A percentile compares a stretch with the other conserved stretches of the same genome.
Evolutionary conservation across 2,113 vertebrate species (phyloP).

Genomic region (Triplophysa siluroides): DNA sequence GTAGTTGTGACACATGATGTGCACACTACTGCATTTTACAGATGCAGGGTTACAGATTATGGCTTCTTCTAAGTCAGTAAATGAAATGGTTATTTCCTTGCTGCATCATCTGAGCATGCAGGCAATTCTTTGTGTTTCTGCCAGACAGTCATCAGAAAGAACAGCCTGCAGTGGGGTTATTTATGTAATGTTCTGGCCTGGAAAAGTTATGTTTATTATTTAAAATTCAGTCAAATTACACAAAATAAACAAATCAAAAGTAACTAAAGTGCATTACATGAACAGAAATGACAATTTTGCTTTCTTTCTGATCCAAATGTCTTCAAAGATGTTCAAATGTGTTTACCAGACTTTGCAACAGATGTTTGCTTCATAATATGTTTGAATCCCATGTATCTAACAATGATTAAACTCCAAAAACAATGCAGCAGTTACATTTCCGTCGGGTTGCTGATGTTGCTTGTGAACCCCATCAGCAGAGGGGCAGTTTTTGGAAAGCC

Average conservation of each 20-base stretch:
- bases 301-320: background rate
- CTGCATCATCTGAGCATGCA: background rate
- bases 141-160: background rate
- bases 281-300: background rate
- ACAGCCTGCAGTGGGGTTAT: background rate
- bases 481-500: slow-evolving; percentile 45
- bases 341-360: background rate
- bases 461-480: background rate
- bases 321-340: background rate
- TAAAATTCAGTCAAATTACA: background rate
- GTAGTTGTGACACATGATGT: slow-evolving; percentile 1
- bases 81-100: slow-evolving; percentile 5
- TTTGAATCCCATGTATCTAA: background rate
- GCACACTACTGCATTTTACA: background rate
- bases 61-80: background rate
- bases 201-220: background rate
- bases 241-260: background rate
- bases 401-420: background rate
- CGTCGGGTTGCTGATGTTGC: background rate
- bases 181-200: background rate
- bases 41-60: background rate
- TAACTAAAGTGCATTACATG: background rate
- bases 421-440: too few species aligned
- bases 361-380: too few species aligned
- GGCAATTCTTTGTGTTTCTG: background rate